Conservation (phyloP, 1,140 invertebrate genomes). For the Monomorium pharaonis region DNA sequence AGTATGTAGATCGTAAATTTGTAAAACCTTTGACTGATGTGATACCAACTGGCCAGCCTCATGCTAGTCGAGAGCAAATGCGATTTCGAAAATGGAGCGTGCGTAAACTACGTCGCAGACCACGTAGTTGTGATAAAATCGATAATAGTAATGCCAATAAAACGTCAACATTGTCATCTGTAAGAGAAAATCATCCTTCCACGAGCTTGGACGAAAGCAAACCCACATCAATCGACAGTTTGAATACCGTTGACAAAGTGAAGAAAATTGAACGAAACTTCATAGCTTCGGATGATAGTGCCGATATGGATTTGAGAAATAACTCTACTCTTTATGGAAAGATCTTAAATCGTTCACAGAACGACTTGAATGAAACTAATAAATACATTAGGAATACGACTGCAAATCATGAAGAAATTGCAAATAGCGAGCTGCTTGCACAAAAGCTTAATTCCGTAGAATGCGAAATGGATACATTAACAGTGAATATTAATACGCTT, state of each 20-base stretch:
- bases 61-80: slow-evolving; percentile 76
- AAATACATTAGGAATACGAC: slow-evolving; percentile 9
- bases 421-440: neutral
- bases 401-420: neutral
- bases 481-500: slow-evolving; percentile 18
- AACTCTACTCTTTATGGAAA: slow-evolving; percentile 76
- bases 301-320: slow-evolving; percentile 73
- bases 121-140: slow-evolving; percentile 83
- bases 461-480: slow-evolving; percentile 32
- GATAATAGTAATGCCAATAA: slow-evolving; percentile 70
- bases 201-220: slow-evolving; percentile 77
- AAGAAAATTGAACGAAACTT: slow-evolving; percentile 72
- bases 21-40: slow-evolving; percentile 83
- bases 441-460: neutral
- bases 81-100: slow-evolving; percentile 89
- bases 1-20: slow-evolving; percentile 90
- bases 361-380: slow-evolving; percentile 55
- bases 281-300: slow-evolving; percentile 73
- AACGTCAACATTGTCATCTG: slow-evolving; percentile 69
- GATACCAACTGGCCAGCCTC: slow-evolving; percentile 60
- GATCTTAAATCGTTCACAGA: slow-evolving; percentile 66
- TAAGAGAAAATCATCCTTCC: slow-evolving; percentile 74
- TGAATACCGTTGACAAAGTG: slow-evolving; percentile 68
- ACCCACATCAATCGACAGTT: slow-evolving; percentile 74
- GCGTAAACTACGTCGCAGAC: slow-evolving; percentile 87